Evolutionary conservation across 2,797 vertebrate species (phyloP).

Genomic region (Hoplostethus mediterraneus): DNA sequence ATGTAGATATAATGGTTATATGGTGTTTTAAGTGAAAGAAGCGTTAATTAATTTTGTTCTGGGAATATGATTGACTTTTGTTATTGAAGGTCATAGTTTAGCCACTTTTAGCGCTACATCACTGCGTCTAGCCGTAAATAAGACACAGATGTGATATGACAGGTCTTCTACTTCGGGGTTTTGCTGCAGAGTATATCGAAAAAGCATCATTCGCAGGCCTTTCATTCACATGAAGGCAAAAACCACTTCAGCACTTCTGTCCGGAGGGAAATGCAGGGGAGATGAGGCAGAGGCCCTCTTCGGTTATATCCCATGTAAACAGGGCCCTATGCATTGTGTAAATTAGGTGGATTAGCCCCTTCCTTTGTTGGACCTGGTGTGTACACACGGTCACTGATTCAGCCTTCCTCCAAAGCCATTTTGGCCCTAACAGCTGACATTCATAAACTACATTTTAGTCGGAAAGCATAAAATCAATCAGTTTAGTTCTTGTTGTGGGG

Average conservation of each 20-base stretch:
- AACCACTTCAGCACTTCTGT: constrained; percentile 55
- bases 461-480: constrained; percentile 39
- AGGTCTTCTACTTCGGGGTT: background rate
- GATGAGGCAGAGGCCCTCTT: constrained; percentile 71
- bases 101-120: background rate
- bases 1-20: too few species aligned
- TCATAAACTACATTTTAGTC: constrained; percentile 51
- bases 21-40: too few species aligned
- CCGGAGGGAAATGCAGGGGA: constrained; percentile 43
- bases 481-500: constrained; percentile 22
- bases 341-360: constrained; percentile 83
- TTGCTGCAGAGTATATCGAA: constrained; percentile 4
- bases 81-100: too few species aligned
- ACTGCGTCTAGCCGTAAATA: too few species aligned
- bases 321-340: constrained; percentile 82
- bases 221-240: constrained; percentile 47
- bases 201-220: constrained; percentile 25
- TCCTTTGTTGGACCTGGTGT: constrained; percentile 79
- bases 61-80: too few species aligned
- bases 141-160: too few species aligned
- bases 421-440: constrained; percentile 73
- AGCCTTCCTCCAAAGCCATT: constrained; percentile 76
- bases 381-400: constrained; percentile 79
- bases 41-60: too few species aligned
- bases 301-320: constrained; percentile 83